A percentile compares a stretch with the other conserved stretches of the same genome.
Evolutionary conservation across 2,888 invertebrate species (phyloP).

Genomic region (Plagodis pulveraria): DNA sequence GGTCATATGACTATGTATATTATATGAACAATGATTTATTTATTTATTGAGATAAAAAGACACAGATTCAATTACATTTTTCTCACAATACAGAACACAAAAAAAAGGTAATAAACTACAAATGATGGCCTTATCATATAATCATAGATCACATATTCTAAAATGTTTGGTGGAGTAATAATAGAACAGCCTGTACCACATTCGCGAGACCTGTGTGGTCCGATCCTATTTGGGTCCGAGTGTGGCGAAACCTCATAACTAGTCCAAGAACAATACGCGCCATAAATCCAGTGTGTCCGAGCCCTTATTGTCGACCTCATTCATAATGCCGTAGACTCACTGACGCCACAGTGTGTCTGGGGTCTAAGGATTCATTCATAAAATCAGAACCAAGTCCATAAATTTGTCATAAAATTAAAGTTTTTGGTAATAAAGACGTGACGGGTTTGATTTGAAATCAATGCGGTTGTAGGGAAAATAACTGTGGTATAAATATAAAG

Average conservation of each 20-base stretch:
- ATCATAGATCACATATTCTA: too few species aligned
- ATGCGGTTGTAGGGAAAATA: neutral
- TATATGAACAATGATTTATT: too few species aligned
- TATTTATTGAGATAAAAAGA: too few species aligned
- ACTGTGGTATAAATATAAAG: too few species aligned
- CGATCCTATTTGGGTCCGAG: constrained; percentile 35
- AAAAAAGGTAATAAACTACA: too few species aligned
- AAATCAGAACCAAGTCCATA: constrained; percentile 12
- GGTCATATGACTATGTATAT: too few species aligned
- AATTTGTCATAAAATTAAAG: constrained; percentile 26
- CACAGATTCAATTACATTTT: too few species aligned
- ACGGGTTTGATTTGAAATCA: constrained; percentile 2
- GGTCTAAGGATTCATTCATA: constrained; percentile 30
- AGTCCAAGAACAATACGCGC: constrained; percentile 68
- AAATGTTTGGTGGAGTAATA: too few species aligned
- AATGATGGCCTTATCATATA: too few species aligned
- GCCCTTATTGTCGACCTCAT: constrained; percentile 35
- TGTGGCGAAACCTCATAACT: constrained; percentile 55
- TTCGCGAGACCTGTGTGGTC: constrained; percentile 75
- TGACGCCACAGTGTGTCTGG: constrained; percentile 32
- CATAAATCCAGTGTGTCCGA: constrained; percentile 62
- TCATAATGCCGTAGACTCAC: constrained; percentile 33
- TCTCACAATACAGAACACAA: too few species aligned
- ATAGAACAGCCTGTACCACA: constrained; percentile 26
- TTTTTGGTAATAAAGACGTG: constrained; percentile 5